phyloP scores from a whole-genome alignment of 1,140 invertebrate species.

The Aradophagus sp. region DNA sequence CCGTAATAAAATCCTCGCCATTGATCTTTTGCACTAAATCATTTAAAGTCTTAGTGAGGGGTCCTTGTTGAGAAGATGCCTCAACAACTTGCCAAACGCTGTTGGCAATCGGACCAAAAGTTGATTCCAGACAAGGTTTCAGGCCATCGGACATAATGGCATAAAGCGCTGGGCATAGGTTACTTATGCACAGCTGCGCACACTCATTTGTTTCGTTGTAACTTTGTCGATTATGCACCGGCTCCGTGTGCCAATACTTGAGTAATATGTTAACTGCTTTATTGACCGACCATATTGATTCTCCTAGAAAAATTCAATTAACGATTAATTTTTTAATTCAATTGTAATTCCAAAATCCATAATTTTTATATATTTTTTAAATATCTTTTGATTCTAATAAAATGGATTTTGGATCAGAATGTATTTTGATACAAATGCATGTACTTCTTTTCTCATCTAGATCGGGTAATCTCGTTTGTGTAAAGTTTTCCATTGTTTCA shows the following conservation, averaged over 20 bases:
- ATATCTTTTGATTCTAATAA: too few species aligned
- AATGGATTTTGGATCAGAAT: too few species aligned
- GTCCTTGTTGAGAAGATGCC: conserved; percentile 89
- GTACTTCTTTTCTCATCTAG: conserved; percentile 70
- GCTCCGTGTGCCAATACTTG: conserved; percentile 70
- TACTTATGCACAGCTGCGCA: conserved; percentile 82
- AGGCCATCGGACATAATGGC: conserved; percentile 88
- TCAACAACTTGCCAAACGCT: conserved; percentile 93
- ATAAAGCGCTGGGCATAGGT: conserved; percentile 88
- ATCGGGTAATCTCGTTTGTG: conserved; percentile 58
- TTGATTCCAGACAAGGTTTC: conserved; percentile 85
- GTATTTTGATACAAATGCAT: conserved; percentile 6
- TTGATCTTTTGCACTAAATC: conserved; percentile 90
- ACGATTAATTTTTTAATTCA: conserved; percentile 32
- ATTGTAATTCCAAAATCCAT: too few species aligned
- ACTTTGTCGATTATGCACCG: conserved; percentile 56
- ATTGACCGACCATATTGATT: conserved; percentile 79
- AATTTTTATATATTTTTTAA: too few species aligned
- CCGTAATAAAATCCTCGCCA: conserved; percentile 86
- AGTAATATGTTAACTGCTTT: conserved; percentile 81
- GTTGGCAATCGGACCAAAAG: conserved; percentile 90
- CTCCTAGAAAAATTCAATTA: conserved; percentile 67
- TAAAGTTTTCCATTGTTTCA: conserved; percentile 52
- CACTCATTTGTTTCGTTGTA: conserved; percentile 73
- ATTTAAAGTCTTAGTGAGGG: conserved; percentile 88